Evolutionary conservation across 1,140 invertebrate species (phyloP), one percentile per base, ranked within the genome.

Genomic region (Brachionus angularis): DNA sequence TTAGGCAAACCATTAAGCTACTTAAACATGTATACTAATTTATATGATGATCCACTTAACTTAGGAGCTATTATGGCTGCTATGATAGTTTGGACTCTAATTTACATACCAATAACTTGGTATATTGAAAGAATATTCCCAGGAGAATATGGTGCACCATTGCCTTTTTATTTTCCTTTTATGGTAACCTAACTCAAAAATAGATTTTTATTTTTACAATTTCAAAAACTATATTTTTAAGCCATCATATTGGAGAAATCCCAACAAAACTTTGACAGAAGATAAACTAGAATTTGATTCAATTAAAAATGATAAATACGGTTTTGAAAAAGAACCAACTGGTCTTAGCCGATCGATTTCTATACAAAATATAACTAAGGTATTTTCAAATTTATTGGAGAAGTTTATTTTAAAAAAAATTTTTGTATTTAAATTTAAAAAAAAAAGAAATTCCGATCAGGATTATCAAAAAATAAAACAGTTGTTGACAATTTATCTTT

Each of bases 401-500:
- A n/a, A n/a, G n/a, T n/a, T n/a, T n/a, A n/a, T n/a, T n/a, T n/a
- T n/a, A n/a, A n/a, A n/a, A n/a, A n/a, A n/a, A n/a, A n/a, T n/a
- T n/a, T n/a, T n/a, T n/a, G n/a, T n/a, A n/a, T n/a, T n/a, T n/a
- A n/a, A n/a, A 25, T 25, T 50, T 10, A 25, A 50, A 10, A 7
- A 10, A 25, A 18, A 50, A 18, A 71, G 49, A 53, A 52, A 53
- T 71, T 71, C 53, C n/a, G 71, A 39, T 39, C 12, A 16, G 49
- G 49, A 44, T 18, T 50, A n/a, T 80, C 74, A 77, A 31, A 71
- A 29, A 74, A 74, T 23, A 74, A 76, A 44, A 73, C 72, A 33
- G 69, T 72, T 23, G 84, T 91, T 0, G 85, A 88, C 46, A 85
- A 88, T 71, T 84, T 92, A 1, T 88, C 83, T 34, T 77, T 89